These are phyloP conservation scores for Tyrannus savana DNA, from an alignment of 2,113 vertebrate species.

Conservation along the genomic window DNA sequence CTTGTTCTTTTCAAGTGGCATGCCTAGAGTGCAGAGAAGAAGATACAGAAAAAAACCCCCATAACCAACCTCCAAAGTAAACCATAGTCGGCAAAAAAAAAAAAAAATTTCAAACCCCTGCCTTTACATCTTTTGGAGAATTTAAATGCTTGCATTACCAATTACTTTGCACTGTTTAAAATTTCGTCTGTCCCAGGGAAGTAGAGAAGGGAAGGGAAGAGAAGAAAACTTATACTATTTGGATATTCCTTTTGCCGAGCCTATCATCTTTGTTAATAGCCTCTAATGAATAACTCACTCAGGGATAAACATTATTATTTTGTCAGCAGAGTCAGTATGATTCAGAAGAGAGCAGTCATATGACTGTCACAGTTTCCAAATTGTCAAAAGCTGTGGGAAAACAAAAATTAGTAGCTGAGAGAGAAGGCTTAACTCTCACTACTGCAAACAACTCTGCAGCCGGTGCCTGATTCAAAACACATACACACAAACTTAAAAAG, in stretches of 20 bases:
- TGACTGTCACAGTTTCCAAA: neutral
- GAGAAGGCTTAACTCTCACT: neutral
- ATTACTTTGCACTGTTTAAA: neutral
- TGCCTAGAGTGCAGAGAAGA: neutral
- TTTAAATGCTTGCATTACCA: neutral
- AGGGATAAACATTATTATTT: neutral
- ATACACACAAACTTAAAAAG: neutral
- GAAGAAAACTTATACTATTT: neutral
- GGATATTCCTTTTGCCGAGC: neutral
- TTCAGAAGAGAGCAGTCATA: conserved; percentile 13
- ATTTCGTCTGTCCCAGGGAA: neutral
- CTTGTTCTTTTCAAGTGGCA: neutral
- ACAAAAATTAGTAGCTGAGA: neutral
- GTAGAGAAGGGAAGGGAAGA: neutral
- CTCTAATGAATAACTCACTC: neutral
- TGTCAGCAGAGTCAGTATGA: conserved; percentile 31
- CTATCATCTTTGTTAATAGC: neutral
- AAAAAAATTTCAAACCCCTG: neutral
- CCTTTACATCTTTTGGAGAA: neutral
- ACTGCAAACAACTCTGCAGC: neutral
- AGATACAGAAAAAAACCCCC: fast-evolving
- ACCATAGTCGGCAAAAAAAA: neutral
- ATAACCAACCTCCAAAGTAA: neutral
- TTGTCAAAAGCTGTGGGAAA: neutral
- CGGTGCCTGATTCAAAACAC: neutral